Conservation (phyloP, 2,113 vertebrate genomes). For the Ophthalmolycus amberensis region DNA sequence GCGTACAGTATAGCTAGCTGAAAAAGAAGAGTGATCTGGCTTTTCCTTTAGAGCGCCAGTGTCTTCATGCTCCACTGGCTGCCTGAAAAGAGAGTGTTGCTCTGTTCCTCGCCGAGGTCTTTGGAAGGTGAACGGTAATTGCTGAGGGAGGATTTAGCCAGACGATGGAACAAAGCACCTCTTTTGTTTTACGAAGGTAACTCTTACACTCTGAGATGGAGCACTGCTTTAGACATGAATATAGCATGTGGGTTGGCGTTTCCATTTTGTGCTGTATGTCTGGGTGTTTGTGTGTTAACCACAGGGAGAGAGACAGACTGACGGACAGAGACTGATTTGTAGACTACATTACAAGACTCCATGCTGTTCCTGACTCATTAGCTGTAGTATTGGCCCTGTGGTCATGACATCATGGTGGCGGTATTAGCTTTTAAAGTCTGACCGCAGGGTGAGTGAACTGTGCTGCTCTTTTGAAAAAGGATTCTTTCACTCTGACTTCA, state of each 20-base stretch:
- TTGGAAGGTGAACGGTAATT: conserved; percentile 82
- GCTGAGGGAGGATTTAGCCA: conserved; percentile 78
- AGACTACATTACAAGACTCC: conserved; percentile 37
- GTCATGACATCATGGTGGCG: conserved; percentile 74
- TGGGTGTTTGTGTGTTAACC: conserved; percentile 46
- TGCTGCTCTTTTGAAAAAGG: conserved; percentile 53
- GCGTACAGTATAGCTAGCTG: conserved; percentile 32
- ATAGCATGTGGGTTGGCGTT: conserved; percentile 13
- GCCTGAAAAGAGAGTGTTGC: conserved; percentile 73
- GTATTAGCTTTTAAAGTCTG: conserved; percentile 58
- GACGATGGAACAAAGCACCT: conserved; percentile 74
- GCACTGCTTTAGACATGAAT: conserved; percentile 37
- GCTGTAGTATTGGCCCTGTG: conserved; percentile 39
- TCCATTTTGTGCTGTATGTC: conserved; percentile 31
- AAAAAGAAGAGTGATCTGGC: conserved; percentile 36
- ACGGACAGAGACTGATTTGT: conserved; percentile 30
- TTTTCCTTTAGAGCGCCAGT: conserved; percentile 49
- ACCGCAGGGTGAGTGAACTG: conserved; percentile 52
- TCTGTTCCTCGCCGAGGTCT: conserved; percentile 74
- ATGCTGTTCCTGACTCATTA: conserved; percentile 60
- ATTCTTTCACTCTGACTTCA: conserved; percentile 69
- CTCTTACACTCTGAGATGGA: conserved; percentile 50
- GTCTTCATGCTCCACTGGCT: conserved; percentile 75
- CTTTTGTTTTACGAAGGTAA: conserved; percentile 75
- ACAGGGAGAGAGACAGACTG: conserved; percentile 30